Conservation (phyloP, 1,140 invertebrate species). For the Orchesella cincta region DNA sequence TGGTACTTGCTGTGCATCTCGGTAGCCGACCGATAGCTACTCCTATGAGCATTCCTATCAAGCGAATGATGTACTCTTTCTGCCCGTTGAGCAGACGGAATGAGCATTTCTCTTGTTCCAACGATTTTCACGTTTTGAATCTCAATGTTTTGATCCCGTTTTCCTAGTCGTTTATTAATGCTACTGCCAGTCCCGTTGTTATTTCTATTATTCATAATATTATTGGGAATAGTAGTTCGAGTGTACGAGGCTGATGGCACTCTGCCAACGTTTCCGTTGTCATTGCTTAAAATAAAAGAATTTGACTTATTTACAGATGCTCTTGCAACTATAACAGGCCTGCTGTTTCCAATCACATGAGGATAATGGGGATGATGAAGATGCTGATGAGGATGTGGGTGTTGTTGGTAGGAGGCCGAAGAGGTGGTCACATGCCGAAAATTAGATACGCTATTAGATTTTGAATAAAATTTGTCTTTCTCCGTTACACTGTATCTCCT, state of each 20-base stretch:
- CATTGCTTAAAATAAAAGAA: not conserved
- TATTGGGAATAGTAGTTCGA: not conserved
- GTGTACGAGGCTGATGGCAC: not conserved
- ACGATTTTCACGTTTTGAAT: not conserved
- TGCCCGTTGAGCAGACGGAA: not conserved
- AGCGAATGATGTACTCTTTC: not conserved
- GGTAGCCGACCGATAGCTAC: not conserved
- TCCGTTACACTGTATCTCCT: conserved; percentile 13
- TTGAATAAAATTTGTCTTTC: conserved; percentile 26
- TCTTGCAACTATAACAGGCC: conserved; percentile 14
- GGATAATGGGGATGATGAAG: not conserved
- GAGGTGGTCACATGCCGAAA: conserved; percentile 33
- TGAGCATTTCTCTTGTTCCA: not conserved
- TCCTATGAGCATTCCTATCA: conserved; percentile 6
- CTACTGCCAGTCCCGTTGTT: not conserved
- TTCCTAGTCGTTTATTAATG: not conserved
- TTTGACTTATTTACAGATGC: conserved; percentile 1
- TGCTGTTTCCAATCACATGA: conserved; percentile 6
- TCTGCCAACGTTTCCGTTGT: not conserved
- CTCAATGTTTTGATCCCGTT: not conserved
- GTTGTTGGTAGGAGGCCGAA: not conserved
- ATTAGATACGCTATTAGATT: conserved; percentile 39
- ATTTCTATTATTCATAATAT: not conserved
- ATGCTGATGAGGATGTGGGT: not conserved
- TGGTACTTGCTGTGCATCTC: not conserved